phyloP scores from a whole-genome alignment of 2,797 vertebrate species.

The Morus bassanus region DNA sequence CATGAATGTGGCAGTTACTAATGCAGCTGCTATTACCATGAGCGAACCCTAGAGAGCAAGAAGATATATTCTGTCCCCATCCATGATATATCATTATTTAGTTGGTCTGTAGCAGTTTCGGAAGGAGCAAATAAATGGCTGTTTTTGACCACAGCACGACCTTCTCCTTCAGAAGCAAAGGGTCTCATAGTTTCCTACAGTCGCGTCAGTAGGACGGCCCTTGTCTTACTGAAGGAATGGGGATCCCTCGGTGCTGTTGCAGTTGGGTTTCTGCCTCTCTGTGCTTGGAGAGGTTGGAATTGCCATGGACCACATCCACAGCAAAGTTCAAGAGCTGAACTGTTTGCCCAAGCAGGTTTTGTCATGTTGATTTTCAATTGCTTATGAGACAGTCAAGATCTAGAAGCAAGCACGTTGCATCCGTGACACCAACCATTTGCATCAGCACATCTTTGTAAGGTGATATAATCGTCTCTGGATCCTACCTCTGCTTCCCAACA shows the following conservation, averaged over 20 bases:
- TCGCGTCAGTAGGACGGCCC: accelerated
- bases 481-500: background rate
- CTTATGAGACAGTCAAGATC: background rate
- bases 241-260: background rate
- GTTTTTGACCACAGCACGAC: background rate
- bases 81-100: background rate
- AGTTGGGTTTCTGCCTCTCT: background rate
- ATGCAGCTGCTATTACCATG: background rate
- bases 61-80: background rate
- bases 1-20: background rate
- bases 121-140: background rate
- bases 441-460: background rate
- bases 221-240: background rate
- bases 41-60: background rate
- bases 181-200: background rate
- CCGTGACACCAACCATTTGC: background rate
- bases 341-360: background rate
- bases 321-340: background rate
- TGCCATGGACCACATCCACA: accelerated
- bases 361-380: background rate
- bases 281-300: background rate
- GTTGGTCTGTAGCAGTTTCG: background rate
- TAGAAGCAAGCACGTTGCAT: accelerated
- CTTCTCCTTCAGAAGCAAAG: background rate
- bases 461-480: background rate